Conservation (phyloP, 2,113 vertebrate species). For the Coptodon bakossiorum region DNA sequence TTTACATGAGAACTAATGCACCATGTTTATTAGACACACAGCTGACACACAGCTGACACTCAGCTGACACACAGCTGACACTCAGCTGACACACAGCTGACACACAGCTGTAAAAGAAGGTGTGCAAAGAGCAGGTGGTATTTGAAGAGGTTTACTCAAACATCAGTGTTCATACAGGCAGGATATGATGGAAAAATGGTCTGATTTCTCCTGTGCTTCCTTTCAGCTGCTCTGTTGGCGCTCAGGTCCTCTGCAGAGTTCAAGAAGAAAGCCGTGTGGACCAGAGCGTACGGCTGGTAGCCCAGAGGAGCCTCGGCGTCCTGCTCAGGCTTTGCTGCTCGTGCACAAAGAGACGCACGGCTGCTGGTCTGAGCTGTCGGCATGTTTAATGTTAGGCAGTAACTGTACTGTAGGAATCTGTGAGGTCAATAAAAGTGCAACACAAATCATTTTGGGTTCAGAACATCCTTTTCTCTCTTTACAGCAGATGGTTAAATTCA, state of each 20-base stretch:
- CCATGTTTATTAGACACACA: background rate
- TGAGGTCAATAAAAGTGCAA: background rate
- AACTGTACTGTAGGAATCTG: background rate
- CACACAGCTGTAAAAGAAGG: accelerated
- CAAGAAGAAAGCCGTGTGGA: conserved; percentile 91
- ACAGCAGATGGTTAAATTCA: background rate
- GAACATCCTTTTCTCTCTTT: background rate
- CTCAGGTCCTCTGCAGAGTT: conserved; percentile 81
- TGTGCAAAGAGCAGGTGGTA: background rate
- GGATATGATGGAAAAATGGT: background rate
- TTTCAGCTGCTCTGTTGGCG: conserved; percentile 78
- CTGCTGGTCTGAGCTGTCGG: accelerated
- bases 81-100: background rate
- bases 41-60: background rate
- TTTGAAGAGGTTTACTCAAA: background rate
- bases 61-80: background rate
- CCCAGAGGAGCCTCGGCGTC: background rate
- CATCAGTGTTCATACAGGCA: background rate
- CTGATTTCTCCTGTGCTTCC: background rate
- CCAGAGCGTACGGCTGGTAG: conserved; percentile 86
- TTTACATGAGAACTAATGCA: background rate
- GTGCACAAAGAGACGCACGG: background rate
- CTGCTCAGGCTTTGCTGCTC: background rate
- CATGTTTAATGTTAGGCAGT: background rate
- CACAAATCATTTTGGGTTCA: background rate